Conservation (phyloP, 1,140 invertebrate genomes). For the Dreissena polymorpha region DNA sequence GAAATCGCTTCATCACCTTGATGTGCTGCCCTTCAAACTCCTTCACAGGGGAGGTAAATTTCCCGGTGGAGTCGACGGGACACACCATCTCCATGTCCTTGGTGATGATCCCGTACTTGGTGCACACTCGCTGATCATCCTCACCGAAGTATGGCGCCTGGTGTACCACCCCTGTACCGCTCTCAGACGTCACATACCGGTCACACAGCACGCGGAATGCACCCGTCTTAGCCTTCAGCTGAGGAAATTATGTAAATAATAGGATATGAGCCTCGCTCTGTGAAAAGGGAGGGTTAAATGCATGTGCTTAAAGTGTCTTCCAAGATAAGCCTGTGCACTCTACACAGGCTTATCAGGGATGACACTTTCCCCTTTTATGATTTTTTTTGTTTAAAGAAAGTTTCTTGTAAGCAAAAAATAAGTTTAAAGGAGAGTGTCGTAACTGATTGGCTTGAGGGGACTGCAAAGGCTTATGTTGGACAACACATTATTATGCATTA, state of each 20-base stretch:
- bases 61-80: conserved; percentile 95
- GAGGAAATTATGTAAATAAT: conserved; percentile 34
- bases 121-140: conserved; percentile 79
- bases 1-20: conserved; percentile 84
- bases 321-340: too few relatives aligned
- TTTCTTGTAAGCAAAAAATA: too few relatives aligned
- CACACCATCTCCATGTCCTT: conserved; percentile 87
- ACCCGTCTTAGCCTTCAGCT: conserved; percentile 83
- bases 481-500: too few relatives aligned
- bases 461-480: too few relatives aligned
- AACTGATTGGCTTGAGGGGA: too few relatives aligned
- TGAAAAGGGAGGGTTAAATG: too few relatives aligned
- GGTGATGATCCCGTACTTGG: conserved; percentile 76
- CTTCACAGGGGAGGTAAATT: conserved; percentile 91
- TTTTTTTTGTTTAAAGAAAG: too few relatives aligned
- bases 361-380: too few relatives aligned
- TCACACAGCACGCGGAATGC: conserved; percentile 94
- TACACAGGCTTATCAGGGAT: too few relatives aligned
- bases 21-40: conserved; percentile 96
- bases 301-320: too few relatives aligned
- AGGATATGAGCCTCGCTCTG: too few relatives aligned
- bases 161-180: conserved; percentile 99
- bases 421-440: too few relatives aligned
- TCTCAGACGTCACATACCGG: conserved; percentile 96
- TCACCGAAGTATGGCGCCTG: conserved; percentile 98